Evolutionary conservation across 2,888 invertebrate genomes (phyloP).

Genomic region (Tholera decimalis): DNA sequence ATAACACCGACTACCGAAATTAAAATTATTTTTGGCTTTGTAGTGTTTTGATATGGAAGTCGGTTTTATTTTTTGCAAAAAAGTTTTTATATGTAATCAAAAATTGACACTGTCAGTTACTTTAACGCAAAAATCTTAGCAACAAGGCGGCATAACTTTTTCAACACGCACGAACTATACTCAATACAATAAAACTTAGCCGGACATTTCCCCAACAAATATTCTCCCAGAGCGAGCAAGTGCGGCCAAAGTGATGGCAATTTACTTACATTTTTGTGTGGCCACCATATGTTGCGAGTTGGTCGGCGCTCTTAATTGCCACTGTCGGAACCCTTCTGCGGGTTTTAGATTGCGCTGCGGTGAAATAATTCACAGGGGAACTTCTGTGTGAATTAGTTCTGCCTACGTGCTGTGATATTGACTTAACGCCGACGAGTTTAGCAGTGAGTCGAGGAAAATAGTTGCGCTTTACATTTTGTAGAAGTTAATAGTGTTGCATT

Average conservation of each 20-base stretch:
- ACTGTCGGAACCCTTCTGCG: conserved; percentile 72
- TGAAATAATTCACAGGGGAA: conserved; percentile 70
- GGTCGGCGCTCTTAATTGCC: conserved; percentile 73
- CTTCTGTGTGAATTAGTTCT: conserved; percentile 63
- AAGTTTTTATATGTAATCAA: too few relatives aligned
- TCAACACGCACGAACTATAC: conserved; percentile 13
- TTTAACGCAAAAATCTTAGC: conserved; percentile 3
- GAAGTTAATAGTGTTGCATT: background rate
- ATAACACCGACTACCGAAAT: too few relatives aligned
- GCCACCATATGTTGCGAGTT: conserved; percentile 70
- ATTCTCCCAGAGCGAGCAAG: conserved; percentile 58
- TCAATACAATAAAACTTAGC: conserved; percentile 59
- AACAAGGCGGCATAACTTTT: conserved; percentile 1
- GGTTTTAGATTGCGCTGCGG: conserved; percentile 66
- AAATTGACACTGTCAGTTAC: too few relatives aligned
- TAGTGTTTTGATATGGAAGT: too few relatives aligned
- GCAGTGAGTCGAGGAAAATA: conserved; percentile 3
- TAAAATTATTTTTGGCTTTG: too few relatives aligned
- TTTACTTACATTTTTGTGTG: conserved; percentile 72
- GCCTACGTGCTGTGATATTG: conserved; percentile 48
- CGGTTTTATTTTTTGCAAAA: too few relatives aligned
- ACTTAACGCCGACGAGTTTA: conserved; percentile 30
- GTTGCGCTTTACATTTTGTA: conserved; percentile 7
- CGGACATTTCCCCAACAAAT: conserved; percentile 60
- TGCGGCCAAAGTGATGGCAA: conserved; percentile 45